Evolutionary conservation across 2,113 vertebrate species (phyloP), one percentile per base, ranked within the genome.

Genomic region (Columba janthina): DNA sequence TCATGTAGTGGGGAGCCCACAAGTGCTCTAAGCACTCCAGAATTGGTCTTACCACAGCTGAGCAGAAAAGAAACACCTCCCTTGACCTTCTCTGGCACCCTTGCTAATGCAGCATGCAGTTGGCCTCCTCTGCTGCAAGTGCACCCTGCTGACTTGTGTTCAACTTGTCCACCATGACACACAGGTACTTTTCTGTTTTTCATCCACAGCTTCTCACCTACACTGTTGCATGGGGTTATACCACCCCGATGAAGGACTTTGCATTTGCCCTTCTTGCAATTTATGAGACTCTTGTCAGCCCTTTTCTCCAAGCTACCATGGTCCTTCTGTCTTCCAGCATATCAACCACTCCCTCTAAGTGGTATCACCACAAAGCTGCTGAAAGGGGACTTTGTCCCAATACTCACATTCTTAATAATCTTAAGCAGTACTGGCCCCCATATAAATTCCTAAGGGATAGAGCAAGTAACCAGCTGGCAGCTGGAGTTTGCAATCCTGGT

Each of bases 321-420:
- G 29, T 61, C 34, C 14, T 65, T 56, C 64, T 50, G 16, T 29
- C 51, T 78, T 28, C 22, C 26, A 54, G 25, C 15, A 8, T 11
- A 53, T n/a, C 36, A 36, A 12, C 28, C 51, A 10, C 28, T 67
- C 14, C 24, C 18, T 53, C 46, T 15, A 50, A 76, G 19, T 1
- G 15, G 0, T 32, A 20, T 29, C n/a, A 44, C 6, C 26, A 44
- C 53, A 57, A 38, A 57, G 34, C 7, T 58, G 5, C 75, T 48
- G 36, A 46, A 15, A 78, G 38, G 54, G 14, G 15, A 5, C 31
- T 57, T 15, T 36, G 25, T 12, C 15, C 38, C 40, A 20, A 10
- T 19, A 50, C 5, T 10, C 38, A 28, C 7, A 1, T 11, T 65
- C 7, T 61, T 50, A 78, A 26, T 21, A 19, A 4, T 3, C 0